Conservation (phyloP, 2,888 invertebrate genomes). For the Erynnis tages region DNA sequence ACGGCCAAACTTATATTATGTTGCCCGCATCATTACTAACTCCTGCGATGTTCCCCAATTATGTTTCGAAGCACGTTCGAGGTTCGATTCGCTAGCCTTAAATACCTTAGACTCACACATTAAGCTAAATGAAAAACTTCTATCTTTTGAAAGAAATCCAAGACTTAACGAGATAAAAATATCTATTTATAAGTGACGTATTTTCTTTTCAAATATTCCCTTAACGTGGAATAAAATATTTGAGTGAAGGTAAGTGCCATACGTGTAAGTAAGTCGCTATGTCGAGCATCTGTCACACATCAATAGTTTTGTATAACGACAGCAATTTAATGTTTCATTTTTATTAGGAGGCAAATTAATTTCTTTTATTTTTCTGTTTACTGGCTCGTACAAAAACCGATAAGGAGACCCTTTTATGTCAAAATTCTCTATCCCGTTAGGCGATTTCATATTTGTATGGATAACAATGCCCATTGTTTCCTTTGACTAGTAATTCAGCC, state of each 20-base stretch:
- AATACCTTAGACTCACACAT: not conserved
- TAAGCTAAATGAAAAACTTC: constrained; percentile 1
- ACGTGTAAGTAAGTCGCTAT: not conserved
- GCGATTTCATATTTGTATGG: constrained; percentile 51
- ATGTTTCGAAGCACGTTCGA: constrained; percentile 34
- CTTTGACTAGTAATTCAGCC: constrained; percentile 49
- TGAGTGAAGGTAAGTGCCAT: not conserved
- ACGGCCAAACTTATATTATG: constrained; percentile 71
- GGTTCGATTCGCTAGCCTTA: constrained; percentile 2
- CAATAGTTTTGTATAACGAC: constrained; percentile 1
- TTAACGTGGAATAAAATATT: not conserved
- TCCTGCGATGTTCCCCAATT: constrained; percentile 55
- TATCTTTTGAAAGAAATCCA: constrained; percentile 28
- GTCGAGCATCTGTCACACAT: not conserved
- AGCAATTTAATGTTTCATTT: not conserved
- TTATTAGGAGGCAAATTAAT: constrained; percentile 26
- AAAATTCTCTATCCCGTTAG: constrained; percentile 50
- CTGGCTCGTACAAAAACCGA: constrained; percentile 38
- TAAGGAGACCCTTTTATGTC: constrained; percentile 48
- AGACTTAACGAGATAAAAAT: constrained; percentile 33
- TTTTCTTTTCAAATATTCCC: not conserved
- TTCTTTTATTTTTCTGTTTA: constrained; percentile 37
- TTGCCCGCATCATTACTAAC: constrained; percentile 61
- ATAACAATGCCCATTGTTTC: constrained; percentile 54
- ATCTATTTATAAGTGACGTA: constrained; percentile 29